phyloP scores from a whole-genome alignment of 2,797 vertebrate genomes.

The Syngnathus rostellatus region DNA sequence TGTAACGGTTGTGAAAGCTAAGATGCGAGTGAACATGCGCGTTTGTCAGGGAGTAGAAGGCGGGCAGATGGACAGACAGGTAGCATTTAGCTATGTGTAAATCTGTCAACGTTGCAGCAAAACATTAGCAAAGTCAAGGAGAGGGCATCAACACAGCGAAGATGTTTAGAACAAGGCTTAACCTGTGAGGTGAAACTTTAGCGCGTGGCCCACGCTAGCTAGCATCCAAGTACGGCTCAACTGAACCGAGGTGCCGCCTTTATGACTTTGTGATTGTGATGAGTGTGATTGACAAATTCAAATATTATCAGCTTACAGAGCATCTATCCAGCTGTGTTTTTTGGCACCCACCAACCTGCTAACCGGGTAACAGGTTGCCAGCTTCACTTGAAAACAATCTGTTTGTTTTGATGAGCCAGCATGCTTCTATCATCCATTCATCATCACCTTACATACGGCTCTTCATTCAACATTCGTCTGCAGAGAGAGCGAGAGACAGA shows the following conservation, averaged over 20 bases:
- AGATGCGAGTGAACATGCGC: slow-evolving; percentile 4
- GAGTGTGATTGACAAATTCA: slow-evolving; percentile 32
- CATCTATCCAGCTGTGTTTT: not conserved
- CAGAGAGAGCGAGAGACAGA: too few relatives aligned
- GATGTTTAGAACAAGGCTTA: slow-evolving; percentile 26
- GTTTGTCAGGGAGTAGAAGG: not conserved
- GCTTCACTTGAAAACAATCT: not conserved
- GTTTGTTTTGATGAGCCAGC: not conserved
- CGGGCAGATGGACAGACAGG: slow-evolving; percentile 10
- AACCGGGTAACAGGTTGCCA: not conserved
- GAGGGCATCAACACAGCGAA: slow-evolving; percentile 22
- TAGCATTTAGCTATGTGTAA: slow-evolving; percentile 24
- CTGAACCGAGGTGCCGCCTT: not conserved
- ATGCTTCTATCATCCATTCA: not conserved
- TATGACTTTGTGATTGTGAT: not conserved
- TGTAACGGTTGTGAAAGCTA: slow-evolving; percentile 32
- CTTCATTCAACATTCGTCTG: too few relatives aligned
- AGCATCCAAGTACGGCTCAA: slow-evolving; percentile 12
- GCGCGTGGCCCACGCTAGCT: slow-evolving; percentile 26
- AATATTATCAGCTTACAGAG: slow-evolving; percentile 9
- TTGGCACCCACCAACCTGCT: not conserved
- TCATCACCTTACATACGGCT: too few relatives aligned
- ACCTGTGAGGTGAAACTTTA: slow-evolving; percentile 22
- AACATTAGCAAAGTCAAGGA: slow-evolving; percentile 28
- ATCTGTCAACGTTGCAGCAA: slow-evolving; percentile 23